A percentile compares a stretch with the other conserved stretches of the same genome.
Evolutionary conservation across 2,888 invertebrate species (phyloP).

Genomic region (Epinotia bilunana): DNA sequence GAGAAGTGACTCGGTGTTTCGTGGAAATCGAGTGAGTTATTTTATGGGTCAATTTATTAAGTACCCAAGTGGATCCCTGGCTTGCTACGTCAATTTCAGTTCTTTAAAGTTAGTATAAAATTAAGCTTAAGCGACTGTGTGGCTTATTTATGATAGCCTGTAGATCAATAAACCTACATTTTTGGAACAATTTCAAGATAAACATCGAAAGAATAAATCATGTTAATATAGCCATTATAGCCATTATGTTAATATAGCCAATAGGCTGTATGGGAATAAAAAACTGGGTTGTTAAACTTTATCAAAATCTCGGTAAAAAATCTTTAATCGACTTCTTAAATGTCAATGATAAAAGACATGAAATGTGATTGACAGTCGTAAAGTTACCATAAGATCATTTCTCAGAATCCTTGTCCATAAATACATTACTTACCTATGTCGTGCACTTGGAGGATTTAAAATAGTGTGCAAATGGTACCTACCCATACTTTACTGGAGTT

Average conservation of each 20-base stretch:
- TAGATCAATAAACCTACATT: conserved; percentile 19
- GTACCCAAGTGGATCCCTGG: not conserved
- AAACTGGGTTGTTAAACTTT: conserved; percentile 30
- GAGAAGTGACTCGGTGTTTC: conserved; percentile 19
- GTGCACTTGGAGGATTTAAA: not conserved
- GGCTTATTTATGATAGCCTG: conserved; percentile 17
- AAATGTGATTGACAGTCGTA: conserved; percentile 19
- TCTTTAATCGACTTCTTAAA: conserved; percentile 25
- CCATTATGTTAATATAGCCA: conserved; percentile 26
- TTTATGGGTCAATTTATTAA: not conserved
- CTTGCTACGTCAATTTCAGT: not conserved
- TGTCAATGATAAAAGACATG: conserved; percentile 31
- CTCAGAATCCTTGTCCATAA: not conserved
- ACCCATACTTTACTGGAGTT: too few relatives aligned
- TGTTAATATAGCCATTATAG: conserved; percentile 26
- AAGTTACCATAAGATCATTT: conserved; percentile 1
- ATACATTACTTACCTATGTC: not conserved
- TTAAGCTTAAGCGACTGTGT: not conserved
- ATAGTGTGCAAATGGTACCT: too few relatives aligned
- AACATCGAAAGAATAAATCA: conserved; percentile 27
- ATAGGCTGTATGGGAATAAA: conserved; percentile 28
- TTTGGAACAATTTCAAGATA: conserved; percentile 21
- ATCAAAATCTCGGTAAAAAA: conserved; percentile 2
- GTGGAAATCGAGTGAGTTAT: conserved; percentile 23
- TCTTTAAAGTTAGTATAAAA: conserved; percentile 8